Percentiles rank a stretch among this genome's conserved stretches.
Evolutionary conservation across 2,888 invertebrate species (phyloP).

Genomic region (Ferrisia virgata): DNA sequence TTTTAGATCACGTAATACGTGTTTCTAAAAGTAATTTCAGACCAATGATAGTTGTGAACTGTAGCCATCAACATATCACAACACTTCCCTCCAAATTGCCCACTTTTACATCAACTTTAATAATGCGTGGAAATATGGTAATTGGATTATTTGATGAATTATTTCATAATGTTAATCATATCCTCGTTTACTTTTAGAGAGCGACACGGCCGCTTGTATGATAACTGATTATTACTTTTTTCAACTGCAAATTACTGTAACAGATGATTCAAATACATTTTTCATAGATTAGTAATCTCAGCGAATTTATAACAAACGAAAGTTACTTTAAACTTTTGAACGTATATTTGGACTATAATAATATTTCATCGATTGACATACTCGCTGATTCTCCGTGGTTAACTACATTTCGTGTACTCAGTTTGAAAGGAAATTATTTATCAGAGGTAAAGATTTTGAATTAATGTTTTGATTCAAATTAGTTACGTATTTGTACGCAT

Average conservation of each 20-base stretch:
- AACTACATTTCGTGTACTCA: slow-evolving; percentile 71
- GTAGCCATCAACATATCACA: slow-evolving; percentile 59
- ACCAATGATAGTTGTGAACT: slow-evolving; percentile 69
- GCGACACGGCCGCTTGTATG: too few species aligned
- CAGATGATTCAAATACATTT: not conserved
- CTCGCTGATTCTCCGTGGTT: slow-evolving; percentile 78
- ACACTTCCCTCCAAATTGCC: slow-evolving; percentile 64
- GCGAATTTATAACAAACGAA: slow-evolving; percentile 63
- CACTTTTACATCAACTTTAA: slow-evolving; percentile 64
- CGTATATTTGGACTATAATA: slow-evolving; percentile 74
- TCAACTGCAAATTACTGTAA: too few species aligned
- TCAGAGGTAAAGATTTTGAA: slow-evolving; percentile 60
- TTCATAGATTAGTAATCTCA: slow-evolving; percentile 62
- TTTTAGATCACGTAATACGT: slow-evolving; percentile 63
- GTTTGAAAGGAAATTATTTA: slow-evolving; percentile 69
- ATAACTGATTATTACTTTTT: too few species aligned
- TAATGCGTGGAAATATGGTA: slow-evolving; percentile 67
- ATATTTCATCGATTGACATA: slow-evolving; percentile 63
- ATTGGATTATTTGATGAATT: slow-evolving; percentile 50
- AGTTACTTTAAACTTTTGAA: slow-evolving; percentile 68
- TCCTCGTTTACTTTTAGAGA: too few species aligned
- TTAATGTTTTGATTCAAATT: not conserved
- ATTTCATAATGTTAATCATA: too few species aligned
- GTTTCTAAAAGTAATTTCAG: slow-evolving; percentile 56
- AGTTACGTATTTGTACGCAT: not conserved